These are phyloP conservation scores for Catocala nupta DNA, from an alignment of 2,888 invertebrate genomes.

Conservation along the genomic window DNA sequence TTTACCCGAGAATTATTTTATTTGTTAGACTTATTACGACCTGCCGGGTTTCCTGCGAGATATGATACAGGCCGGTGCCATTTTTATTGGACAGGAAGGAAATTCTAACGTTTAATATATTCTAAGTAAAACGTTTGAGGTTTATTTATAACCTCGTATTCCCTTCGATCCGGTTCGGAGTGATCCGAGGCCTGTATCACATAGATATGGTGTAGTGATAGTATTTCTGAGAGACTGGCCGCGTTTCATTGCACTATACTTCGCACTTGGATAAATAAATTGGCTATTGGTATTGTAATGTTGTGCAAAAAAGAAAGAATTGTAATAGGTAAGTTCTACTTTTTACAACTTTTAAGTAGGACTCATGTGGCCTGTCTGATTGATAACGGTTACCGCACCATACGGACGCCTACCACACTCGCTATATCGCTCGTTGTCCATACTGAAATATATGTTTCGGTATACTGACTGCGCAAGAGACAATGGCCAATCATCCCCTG, in stretches of 20 bases:
- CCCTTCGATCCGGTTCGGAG: slow-evolving; percentile 60
- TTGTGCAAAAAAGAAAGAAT: not conserved
- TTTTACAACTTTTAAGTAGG: no score
- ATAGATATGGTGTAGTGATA: slow-evolving; percentile 17
- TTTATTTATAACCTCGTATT: slow-evolving; percentile 70
- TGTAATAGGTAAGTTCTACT: not conserved
- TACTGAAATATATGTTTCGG: no score
- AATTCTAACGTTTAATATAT: slow-evolving; percentile 84
- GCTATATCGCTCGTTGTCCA: no score
- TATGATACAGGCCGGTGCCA: slow-evolving; percentile 75
- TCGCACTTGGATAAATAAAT: not conserved
- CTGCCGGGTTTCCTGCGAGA: slow-evolving; percentile 79
- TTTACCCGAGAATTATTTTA: slow-evolving; percentile 85
- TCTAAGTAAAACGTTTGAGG: slow-evolving; percentile 73
- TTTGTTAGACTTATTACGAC: slow-evolving; percentile 84
- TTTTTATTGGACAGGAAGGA: slow-evolving; percentile 87
- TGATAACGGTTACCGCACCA: no score
- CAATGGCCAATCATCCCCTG: no score
- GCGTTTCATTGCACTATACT: slow-evolving; percentile 1
- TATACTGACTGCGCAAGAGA: no score
- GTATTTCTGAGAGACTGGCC: slow-evolving; percentile 7
- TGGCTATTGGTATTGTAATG: not conserved
- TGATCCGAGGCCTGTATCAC: slow-evolving; percentile 20
- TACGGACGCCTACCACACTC: no score
- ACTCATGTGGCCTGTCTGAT: no score